Percentiles rank a stretch among this genome's conserved stretches.
Evolutionary conservation across 1,140 invertebrate genomes (phyloP).

Genomic region (Globodera ellingtonae): DNA sequence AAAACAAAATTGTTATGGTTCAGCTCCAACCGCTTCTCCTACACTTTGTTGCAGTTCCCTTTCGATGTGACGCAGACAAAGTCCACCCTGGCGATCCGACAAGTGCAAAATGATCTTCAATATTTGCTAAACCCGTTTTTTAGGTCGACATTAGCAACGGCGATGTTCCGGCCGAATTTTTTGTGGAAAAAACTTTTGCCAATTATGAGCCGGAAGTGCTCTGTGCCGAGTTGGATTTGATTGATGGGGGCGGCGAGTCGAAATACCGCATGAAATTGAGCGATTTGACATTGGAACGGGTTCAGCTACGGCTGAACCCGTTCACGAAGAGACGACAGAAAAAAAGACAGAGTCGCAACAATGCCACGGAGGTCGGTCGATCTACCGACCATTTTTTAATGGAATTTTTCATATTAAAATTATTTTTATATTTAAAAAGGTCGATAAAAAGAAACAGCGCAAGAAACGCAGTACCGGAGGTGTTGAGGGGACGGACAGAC

Average conservation of each 20-base stretch:
- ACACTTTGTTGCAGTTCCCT: constrained; percentile 14
- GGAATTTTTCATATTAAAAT: background rate
- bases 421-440: background rate
- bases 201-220: constrained; percentile 1
- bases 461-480: background rate
- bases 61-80: background rate
- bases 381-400: background rate
- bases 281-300: background rate
- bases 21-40: constrained; percentile 3
- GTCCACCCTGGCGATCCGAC: constrained; percentile 3
- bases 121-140: too few species aligned
- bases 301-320: background rate
- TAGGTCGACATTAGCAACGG: background rate
- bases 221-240: background rate
- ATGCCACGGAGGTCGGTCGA: background rate
- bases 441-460: background rate
- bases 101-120: background rate
- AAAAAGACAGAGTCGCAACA: background rate
- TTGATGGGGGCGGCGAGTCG: background rate
- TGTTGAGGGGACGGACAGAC: background rate
- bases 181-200: constrained; percentile 16
- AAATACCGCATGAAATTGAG: background rate
- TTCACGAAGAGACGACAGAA: background rate
- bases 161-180: constrained; percentile 13
- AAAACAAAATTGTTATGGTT: background rate